Base-by-base conservation (phyloP, 2,113 vertebrate species). In the Hystrix brachyura region DNA sequence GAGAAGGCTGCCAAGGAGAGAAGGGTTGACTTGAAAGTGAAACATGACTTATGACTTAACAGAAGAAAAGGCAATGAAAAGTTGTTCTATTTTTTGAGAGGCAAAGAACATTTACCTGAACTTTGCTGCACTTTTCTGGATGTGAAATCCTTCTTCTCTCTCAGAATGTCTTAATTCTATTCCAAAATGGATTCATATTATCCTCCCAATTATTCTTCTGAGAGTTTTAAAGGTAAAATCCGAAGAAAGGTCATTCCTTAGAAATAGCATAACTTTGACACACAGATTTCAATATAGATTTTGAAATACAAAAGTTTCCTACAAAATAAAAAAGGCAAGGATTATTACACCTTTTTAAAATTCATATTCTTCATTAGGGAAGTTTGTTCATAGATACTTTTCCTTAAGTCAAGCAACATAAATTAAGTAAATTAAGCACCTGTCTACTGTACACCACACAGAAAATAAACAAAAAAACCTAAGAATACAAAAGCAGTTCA, bases 181-280 rank as follows among this genome's bases (percentile, higher is more conserved):
- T 87, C 27, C 38, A 84, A 86, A 87, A 43, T 25, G 93, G 25
- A 5, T 89, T 96, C 19, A 46, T 71, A 15, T 59, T 96, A 76
- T 38, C 32, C 69, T 97, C 60, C 69, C 95, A 90, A 78, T 97
- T 86, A 85, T 86, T 95, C 82, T 94, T 65, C n/a, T 91, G 89
- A 95, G 78, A 94, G 46, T 89, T 95, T 74, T 57, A 14, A 96
- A 90, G 34, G n/a, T 95, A 87, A 95, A 88, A 62, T 87, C 59
- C 94, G 64, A 32, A 1, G 12, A 81, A 92, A 94, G 76, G 14
- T 85, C 2, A 64, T 78, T 92, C 43, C 29, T 91, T 85, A 74
- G n/a, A 95, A 95, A 59, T 51, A 82, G 1, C 59, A 60, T 7
- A 32, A 19, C 19, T 85, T 10, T 15, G 23, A 87, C 86, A 29